Percentiles rank a stretch among this genome's conserved stretches.
Conservation (phyloP, 2,113 vertebrate species). For the Anarhynchus alexandrinus region DNA sequence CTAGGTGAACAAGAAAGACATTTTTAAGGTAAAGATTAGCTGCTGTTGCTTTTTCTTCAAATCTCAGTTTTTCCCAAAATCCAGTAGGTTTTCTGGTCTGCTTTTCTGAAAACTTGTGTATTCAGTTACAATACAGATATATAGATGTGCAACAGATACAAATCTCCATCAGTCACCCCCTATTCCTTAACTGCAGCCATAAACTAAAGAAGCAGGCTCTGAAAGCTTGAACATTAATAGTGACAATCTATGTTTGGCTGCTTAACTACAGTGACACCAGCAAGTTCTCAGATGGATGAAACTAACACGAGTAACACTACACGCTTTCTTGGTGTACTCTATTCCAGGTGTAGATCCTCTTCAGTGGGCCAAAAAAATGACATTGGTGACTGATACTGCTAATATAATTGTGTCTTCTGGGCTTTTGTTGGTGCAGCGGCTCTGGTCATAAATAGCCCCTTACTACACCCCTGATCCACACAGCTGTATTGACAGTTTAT, state of each 20-base stretch:
- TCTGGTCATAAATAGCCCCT: neutral
- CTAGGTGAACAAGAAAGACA: neutral
- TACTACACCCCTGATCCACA: neutral
- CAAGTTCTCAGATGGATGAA: neutral
- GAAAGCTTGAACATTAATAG: neutral
- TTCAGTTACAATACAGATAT: neutral
- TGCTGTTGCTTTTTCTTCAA: neutral
- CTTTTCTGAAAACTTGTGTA: neutral
- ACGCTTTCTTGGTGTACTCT: neutral
- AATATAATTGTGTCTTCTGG: neutral
- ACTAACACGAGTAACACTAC: neutral
- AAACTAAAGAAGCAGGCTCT: neutral
- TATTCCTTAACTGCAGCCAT: neutral
- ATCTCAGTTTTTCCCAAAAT: neutral
- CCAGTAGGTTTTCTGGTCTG: neutral
- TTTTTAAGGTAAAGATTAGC: neutral
- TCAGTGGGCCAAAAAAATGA: neutral
- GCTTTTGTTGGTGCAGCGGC: neutral
- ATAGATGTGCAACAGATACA: neutral
- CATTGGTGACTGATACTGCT: neutral
- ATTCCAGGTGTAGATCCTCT: neutral
- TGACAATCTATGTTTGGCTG: neutral
- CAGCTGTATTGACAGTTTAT: neutral
- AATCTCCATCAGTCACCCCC: rapidly evolving
- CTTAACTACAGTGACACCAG: neutral